A percentile compares a stretch with the other conserved stretches of the same genome.
Conservation (phyloP, 2,113 vertebrate genomes). For the Ptilorrhoa leucosticta region DNA sequence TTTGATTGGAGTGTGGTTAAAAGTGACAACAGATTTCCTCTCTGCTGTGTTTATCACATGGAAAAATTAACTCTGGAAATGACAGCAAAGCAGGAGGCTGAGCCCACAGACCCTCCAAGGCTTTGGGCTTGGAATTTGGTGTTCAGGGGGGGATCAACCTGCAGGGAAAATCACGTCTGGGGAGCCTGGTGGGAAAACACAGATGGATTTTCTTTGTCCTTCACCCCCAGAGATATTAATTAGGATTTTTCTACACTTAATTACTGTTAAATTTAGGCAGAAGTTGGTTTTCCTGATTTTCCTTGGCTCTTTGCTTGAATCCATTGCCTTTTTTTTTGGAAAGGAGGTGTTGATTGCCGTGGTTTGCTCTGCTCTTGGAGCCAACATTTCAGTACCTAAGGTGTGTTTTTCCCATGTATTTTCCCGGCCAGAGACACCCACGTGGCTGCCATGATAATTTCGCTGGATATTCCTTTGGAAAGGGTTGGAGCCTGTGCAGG, state of each 20-base stretch:
- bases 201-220: neutral
- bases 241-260: neutral
- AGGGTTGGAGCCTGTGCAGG: neutral
- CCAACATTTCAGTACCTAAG: neutral
- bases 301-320: neutral
- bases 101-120: neutral
- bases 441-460: neutral
- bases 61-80: neutral
- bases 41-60: neutral
- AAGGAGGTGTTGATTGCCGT: neutral
- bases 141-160: neutral
- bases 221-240: neutral
- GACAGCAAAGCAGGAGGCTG: neutral
- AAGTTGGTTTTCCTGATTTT: neutral
- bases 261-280: neutral
- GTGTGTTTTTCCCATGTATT: neutral
- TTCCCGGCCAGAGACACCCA: neutral
- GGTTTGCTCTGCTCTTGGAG: neutral
- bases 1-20: neutral
- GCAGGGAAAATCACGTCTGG: neutral
- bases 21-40: neutral
- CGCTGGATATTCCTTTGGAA: neutral
- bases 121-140: neutral
- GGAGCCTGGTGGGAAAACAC: neutral
- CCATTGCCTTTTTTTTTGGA: neutral